Conservation (phyloP, 1,140 invertebrate species). For the Phenacoccus solenopsis region DNA sequence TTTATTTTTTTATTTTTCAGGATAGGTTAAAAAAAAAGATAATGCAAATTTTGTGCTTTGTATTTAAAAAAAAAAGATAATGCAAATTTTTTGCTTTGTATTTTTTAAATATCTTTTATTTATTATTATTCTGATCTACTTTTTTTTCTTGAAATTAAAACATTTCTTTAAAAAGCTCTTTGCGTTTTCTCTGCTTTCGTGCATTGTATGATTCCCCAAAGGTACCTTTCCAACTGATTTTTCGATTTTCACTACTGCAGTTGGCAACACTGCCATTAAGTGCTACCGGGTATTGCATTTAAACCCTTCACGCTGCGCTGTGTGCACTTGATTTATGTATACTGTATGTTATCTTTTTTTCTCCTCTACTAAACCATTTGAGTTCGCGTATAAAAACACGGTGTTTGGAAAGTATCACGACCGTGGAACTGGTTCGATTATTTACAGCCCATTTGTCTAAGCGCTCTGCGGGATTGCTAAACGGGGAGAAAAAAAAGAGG, state of each 20-base stretch:
- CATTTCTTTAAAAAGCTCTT: no score
- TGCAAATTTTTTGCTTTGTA: no score
- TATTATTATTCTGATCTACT: no score
- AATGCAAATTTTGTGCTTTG: no score
- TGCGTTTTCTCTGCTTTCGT: no score
- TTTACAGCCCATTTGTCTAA: not conserved
- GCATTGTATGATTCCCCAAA: no score
- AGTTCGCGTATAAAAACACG: not conserved
- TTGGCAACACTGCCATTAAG: not conserved
- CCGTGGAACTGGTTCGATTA: not conserved
- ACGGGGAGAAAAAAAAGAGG: not conserved
- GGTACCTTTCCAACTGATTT: no score
- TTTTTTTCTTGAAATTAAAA: no score
- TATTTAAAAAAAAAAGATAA: no score
- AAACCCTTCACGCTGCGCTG: constrained; percentile 4
- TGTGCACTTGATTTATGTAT: constrained; percentile 11
- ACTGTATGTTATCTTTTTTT: not conserved
- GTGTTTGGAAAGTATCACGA: not conserved
- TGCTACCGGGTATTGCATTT: constrained; percentile 9
- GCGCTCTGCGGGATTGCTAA: not conserved
- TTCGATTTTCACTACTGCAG: not conserved
- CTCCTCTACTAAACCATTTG: not conserved
- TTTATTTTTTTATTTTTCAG: no score
- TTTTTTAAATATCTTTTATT: no score
- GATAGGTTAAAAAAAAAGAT: no score